phyloP scores from a whole-genome alignment of 2,113 vertebrate species.

The Nicator chloris region DNA sequence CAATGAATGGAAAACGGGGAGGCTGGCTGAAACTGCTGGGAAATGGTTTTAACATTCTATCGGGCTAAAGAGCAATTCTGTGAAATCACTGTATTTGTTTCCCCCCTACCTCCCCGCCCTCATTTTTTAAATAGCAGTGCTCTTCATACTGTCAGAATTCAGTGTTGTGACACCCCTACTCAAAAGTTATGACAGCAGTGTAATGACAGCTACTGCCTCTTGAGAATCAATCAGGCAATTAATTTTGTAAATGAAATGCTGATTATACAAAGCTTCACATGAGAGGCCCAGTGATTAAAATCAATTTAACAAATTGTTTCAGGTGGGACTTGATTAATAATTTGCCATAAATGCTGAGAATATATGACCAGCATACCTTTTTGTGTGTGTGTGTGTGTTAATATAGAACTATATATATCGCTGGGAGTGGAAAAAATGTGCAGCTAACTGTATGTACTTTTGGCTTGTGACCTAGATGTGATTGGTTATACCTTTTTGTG shows the following conservation, averaged over 20 bases:
- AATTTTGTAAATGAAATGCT: constrained; percentile 89
- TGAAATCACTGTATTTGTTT: constrained; percentile 59
- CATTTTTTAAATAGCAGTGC: constrained; percentile 77
- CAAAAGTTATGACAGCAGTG: constrained; percentile 81
- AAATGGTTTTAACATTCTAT: constrained; percentile 18
- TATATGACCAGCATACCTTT: constrained; percentile 78
- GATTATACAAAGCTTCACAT: constrained; percentile 86
- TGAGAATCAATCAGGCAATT: constrained; percentile 87
- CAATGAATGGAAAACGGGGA: constrained; percentile 19
- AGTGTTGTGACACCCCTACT: constrained; percentile 84
- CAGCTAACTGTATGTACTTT: neutral
- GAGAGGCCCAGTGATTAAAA: constrained; percentile 87
- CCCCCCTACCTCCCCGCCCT: constrained; percentile 53
- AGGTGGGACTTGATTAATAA: constrained; percentile 88
- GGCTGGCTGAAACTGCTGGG: neutral
- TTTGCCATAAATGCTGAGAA: constrained; percentile 75
- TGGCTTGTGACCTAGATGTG: constrained; percentile 39
- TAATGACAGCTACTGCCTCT: constrained; percentile 83
- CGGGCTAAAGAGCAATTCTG: constrained; percentile 40
- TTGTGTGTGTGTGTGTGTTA: neutral
- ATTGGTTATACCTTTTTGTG: constrained; percentile 12
- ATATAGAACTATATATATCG: constrained; percentile 26
- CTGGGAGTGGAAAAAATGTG: neutral
- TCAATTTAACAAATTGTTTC: constrained; percentile 88
- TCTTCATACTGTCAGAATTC: constrained; percentile 74